Evolutionary conservation across 1,140 invertebrate genomes (phyloP), one percentile per base, ranked within the genome.

Genomic region (Calycopis cecrops): DNA sequence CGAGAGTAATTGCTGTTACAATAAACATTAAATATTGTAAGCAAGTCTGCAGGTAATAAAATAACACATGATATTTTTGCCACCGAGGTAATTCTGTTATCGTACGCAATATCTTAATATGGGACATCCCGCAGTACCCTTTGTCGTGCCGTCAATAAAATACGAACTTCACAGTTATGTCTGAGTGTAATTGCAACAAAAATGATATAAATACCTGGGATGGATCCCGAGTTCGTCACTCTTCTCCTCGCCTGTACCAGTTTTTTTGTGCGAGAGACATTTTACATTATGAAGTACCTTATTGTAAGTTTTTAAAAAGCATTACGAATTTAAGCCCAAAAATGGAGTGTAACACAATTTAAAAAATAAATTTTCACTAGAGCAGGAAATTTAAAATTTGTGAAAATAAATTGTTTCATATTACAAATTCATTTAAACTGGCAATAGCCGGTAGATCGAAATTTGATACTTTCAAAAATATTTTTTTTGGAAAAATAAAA

Each of bases 131-230:
- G 59, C 65, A 47, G 67, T 68, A 76, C 73, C 68, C 71, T 80
- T 70, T 69, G 62, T 75, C 59, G 61, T 59, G 62, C 64, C 72
- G 70, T 64, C 68, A 66, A 73, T 82, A 80, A 82, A 81, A 71
- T 83, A 77, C 69, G 67, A 69, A 69, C 62, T 68, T 61, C 62
- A 69, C 67, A 76, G 71, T 62, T 59, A 61, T 67, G 65, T 62
- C 63, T 65, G 67, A 67, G 66, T 57, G 76, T 80, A 79, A 82
- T 79, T 79, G 73, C 71, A 61, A 62, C 66, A 76, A 81, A 79
- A 73, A 56, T 69, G 62, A 71, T 84, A 86, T 86, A 86, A 79
- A 86, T 84, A 84, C 71, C 55, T 60, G 67, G 80, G 78, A 73
- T 78, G 75, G 54, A 73, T 72, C 63, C 65, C 49, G 56, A 68